A percentile compares a stretch with the other conserved stretches of the same genome.
These are phyloP conservation scores for Luidia sarsii DNA, from an alignment of 53 echinoderm and acorn worm genomes.

Conservation along the genomic window DNA sequence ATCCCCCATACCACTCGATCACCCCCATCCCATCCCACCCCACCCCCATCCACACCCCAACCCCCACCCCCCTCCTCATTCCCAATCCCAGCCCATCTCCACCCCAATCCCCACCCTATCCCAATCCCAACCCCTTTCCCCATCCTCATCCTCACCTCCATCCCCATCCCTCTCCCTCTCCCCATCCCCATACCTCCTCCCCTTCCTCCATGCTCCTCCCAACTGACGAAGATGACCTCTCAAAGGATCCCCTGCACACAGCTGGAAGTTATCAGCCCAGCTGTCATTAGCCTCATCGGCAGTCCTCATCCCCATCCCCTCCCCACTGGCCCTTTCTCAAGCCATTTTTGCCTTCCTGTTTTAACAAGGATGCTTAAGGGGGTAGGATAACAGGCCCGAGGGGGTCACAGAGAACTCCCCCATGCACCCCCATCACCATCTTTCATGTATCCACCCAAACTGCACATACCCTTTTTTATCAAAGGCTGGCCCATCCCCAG, in stretches of 20 bases:
- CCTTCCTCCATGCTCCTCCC: background rate
- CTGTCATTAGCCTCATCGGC: background rate
- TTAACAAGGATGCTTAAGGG: conserved; percentile 5
- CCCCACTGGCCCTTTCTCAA: conserved; percentile 8
- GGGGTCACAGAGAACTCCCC: conserved; percentile 8
- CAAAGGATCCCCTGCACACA: background rate
- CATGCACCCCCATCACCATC: conserved; percentile 28
- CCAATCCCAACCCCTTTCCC: too few relatives aligned
- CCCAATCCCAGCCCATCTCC: too few relatives aligned
- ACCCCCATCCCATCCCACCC: background rate
- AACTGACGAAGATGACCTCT: too few relatives aligned
- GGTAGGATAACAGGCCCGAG: conserved; percentile 44
- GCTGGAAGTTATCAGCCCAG: conserved; percentile 14
- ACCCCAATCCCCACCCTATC: too few relatives aligned
- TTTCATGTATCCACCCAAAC: conserved; percentile 9
- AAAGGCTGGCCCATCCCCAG: background rate
- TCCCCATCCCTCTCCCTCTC: background rate
- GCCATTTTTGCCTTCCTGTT: conserved; percentile 32
- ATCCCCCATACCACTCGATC: background rate
- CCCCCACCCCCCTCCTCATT: too few relatives aligned
- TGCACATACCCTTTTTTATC: too few relatives aligned
- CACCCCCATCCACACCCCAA: background rate
- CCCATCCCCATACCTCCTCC: background rate
- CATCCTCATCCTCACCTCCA: too few relatives aligned
- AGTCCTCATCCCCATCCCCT: background rate